These are phyloP conservation scores for Mastomys natalensis DNA, from an alignment of 2,113 vertebrate species.

Conservation along the genomic window DNA sequence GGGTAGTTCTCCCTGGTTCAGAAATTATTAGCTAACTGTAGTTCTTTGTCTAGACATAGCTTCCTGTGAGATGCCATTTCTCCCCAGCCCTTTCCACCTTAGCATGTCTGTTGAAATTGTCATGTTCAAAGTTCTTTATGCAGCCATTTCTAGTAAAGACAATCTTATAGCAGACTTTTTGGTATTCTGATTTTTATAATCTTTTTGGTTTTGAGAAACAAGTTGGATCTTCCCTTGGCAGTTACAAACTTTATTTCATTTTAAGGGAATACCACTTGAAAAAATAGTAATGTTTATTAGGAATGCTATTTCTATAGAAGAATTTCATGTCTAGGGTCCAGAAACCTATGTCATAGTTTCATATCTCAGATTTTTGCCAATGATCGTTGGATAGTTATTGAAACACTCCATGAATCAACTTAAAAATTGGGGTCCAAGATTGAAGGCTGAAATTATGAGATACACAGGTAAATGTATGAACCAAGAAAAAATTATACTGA, in stretches of 20 bases:
- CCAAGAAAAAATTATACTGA: neutral
- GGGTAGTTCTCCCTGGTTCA: neutral
- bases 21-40: neutral
- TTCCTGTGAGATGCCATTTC: neutral
- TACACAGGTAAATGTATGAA: neutral
- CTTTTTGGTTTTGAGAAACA: neutral
- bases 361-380: conserved; percentile 38
- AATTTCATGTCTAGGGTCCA: neutral
- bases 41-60: neutral
- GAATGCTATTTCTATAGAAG: conserved; percentile 5
- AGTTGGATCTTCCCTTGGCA: neutral
- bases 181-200: neutral
- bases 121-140: neutral
- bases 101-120: neutral
- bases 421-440: neutral
- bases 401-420: neutral
- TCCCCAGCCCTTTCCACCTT: too few species aligned
- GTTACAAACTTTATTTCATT: neutral
- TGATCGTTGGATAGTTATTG: neutral
- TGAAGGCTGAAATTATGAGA: too few species aligned
- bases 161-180: neutral
- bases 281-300: neutral
- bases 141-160: neutral
- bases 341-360: neutral
- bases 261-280: neutral